Evolutionary conservation across 2,888 invertebrate species (phyloP).

Genomic region (Druceiella hillmani): DNA sequence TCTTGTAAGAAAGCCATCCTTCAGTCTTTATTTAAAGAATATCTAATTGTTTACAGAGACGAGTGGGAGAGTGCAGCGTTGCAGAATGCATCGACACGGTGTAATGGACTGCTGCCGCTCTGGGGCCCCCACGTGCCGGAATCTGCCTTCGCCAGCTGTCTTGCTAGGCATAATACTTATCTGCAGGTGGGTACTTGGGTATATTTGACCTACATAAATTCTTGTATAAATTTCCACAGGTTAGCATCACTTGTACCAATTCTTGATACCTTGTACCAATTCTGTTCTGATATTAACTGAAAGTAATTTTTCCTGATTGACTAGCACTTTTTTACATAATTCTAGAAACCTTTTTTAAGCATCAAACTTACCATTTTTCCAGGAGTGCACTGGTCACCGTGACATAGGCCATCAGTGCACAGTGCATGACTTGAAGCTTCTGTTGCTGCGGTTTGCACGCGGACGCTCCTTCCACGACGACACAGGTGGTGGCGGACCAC

Average conservation of each 20-base stretch:
- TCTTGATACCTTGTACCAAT: no score
- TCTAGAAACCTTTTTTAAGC: no score
- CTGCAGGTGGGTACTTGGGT: constrained; percentile 54
- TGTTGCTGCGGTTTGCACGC: constrained; percentile 83
- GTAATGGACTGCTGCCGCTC: constrained; percentile 92
- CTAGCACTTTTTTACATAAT: no score
- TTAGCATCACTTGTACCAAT: no score
- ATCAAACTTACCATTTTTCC: no score
- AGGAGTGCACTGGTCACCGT: constrained; percentile 67
- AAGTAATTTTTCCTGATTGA: no score
- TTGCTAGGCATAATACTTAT: constrained; percentile 88
- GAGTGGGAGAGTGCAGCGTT: constrained; percentile 98
- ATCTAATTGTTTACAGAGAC: no score
- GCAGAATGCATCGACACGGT: constrained; percentile 96
- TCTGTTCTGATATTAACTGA: no score
- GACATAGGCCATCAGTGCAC: constrained; percentile 77
- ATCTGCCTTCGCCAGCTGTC: constrained; percentile 87
- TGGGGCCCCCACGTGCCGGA: constrained; percentile 96
- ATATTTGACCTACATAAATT: no score
- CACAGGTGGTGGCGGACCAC: constrained; percentile 94
- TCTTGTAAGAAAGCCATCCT: no score
- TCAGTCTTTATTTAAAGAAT: no score
- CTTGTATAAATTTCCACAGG: no score
- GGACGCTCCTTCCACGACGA: constrained; percentile 97
- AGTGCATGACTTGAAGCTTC: constrained; percentile 87